phyloP scores from a whole-genome alignment of 2,888 invertebrate species.

The Microdon myrmicae region DNA sequence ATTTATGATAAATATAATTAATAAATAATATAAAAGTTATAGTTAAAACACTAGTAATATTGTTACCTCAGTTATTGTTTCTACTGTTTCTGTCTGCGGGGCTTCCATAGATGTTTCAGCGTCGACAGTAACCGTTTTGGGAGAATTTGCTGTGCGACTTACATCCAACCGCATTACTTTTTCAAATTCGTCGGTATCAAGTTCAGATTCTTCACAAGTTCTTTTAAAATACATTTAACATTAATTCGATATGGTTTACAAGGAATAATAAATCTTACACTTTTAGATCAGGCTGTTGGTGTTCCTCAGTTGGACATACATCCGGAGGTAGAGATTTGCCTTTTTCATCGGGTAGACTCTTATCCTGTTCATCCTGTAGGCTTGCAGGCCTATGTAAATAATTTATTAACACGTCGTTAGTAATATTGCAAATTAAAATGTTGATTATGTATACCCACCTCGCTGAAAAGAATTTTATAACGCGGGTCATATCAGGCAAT shows the following conservation, averaged over 20 bases:
- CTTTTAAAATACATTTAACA: conserved; percentile 44
- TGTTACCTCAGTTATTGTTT: conserved; percentile 63
- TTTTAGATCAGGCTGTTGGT: conserved; percentile 64
- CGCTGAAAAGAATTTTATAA: conserved; percentile 78
- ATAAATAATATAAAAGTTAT: no score
- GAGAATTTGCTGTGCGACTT: conserved; percentile 60
- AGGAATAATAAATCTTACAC: conserved; percentile 62
- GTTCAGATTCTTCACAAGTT: conserved; percentile 83
- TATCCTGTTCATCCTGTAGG: no score
- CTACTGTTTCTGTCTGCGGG: conserved; percentile 58
- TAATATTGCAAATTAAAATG: no score
- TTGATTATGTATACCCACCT: conserved; percentile 68
- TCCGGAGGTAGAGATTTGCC: conserved; percentile 12
- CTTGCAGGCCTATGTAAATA: no score
- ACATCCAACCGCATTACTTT: conserved; percentile 70
- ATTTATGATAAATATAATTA: no score
- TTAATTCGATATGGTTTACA: conserved; percentile 8
- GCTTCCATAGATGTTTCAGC: conserved; percentile 59
- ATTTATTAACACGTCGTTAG: no score
- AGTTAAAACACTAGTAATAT: conserved; percentile 13
- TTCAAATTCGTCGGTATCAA: conserved; percentile 85
- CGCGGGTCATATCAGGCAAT: conserved; percentile 75
- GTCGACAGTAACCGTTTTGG: conserved; percentile 57
- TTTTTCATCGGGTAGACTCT: conserved; percentile 24
- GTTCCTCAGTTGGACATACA: conserved; percentile 30